Conservation (phyloP, 2,888 invertebrate species). For the Drosophila mettleri region DNA sequence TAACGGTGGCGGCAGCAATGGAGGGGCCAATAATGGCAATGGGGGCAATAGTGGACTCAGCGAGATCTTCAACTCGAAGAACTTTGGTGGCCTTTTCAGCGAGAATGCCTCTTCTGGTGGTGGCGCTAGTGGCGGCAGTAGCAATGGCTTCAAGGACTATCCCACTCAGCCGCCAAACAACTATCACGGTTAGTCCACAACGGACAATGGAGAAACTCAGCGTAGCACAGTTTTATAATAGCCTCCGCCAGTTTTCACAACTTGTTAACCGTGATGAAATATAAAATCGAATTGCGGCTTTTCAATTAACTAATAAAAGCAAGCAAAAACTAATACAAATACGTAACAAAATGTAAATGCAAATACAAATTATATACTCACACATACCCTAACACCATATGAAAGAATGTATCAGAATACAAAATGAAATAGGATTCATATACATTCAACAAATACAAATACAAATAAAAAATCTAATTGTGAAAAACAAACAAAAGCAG, state of each 20-base stretch:
- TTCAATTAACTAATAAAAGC: constrained; percentile 46
- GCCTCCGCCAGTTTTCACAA: constrained; percentile 19
- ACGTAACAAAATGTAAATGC: constrained; percentile 36
- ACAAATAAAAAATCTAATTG: constrained; percentile 28
- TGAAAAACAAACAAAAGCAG: constrained; percentile 26
- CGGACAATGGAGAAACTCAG: not conserved
- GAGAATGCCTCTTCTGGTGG: constrained; percentile 81
- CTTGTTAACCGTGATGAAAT: constrained; percentile 9
- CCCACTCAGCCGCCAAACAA: constrained; percentile 83
- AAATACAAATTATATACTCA: constrained; percentile 23
- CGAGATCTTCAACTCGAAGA: constrained; percentile 82
- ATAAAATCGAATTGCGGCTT: constrained; percentile 55
- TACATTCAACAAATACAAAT: constrained; percentile 24
- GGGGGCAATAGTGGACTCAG: constrained; percentile 71
- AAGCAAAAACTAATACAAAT: constrained; percentile 25
- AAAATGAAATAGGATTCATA: constrained; percentile 33
- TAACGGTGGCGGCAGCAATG: constrained; percentile 64
- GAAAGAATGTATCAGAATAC: constrained; percentile 28
- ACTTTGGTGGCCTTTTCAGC: constrained; percentile 84
- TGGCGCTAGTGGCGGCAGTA: constrained; percentile 24
- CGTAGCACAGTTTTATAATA: not conserved
- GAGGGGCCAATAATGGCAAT: constrained; percentile 48
- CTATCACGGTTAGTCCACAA: constrained; percentile 64
- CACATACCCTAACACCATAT: too few species aligned
- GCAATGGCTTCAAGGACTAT: constrained; percentile 76